Conservation (phyloP, 1,140 invertebrate genomes). For the Temnothorax nylanderi region DNA sequence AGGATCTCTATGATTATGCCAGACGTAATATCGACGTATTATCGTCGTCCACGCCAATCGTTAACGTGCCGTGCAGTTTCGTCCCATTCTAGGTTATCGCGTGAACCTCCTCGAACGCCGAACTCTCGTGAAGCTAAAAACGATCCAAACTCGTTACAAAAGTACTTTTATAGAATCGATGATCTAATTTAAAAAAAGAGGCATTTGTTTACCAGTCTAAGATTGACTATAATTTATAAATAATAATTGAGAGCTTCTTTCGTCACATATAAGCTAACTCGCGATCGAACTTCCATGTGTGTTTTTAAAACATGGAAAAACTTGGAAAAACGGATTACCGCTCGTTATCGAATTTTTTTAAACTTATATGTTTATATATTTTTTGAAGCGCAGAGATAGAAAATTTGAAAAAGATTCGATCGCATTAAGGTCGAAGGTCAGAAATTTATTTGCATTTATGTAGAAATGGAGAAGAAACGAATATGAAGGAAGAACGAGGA, state of each 20-base stretch:
- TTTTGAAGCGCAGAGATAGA: neutral
- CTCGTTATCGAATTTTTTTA: no score
- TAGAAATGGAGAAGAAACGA: neutral
- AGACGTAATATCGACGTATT: neutral
- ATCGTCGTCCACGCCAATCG: neutral
- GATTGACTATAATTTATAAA: neutral
- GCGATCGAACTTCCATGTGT: no score
- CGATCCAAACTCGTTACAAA: neutral
- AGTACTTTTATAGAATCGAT: neutral
- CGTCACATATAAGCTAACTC: no score
- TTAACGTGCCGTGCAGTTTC: neutral
- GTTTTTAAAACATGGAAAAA: no score
- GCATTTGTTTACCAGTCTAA: neutral
- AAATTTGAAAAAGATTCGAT: neutral
- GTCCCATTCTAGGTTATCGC: constrained; percentile 27
- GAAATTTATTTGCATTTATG: neutral
- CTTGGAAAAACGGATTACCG: no score
- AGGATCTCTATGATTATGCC: neutral
- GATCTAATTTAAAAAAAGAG: neutral
- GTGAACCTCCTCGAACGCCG: neutral
- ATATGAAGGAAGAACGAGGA: neutral
- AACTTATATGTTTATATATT: no score
- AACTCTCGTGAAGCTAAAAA: neutral
- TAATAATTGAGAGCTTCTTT: neutral
- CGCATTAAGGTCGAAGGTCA: neutral